phyloP scores from a whole-genome alignment of 2,113 vertebrate genomes.

The Phylloscopus trochilus region DNA sequence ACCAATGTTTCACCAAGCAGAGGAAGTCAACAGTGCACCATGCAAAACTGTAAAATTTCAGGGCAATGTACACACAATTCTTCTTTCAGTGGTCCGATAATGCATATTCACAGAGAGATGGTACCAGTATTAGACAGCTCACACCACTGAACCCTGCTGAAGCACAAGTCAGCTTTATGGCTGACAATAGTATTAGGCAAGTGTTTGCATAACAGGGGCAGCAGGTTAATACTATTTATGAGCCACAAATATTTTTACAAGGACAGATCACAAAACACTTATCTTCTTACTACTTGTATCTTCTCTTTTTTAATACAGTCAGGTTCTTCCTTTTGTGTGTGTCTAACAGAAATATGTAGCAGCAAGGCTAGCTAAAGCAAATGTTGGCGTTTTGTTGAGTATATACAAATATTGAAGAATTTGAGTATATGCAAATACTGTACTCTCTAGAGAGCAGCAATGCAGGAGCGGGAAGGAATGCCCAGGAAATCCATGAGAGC shows the following conservation, averaged over 20 bases:
- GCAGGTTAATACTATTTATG: background rate
- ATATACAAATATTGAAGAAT: background rate
- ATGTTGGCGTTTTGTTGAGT: background rate
- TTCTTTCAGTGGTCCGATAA: background rate
- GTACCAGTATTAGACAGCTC: background rate
- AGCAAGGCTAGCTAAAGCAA: background rate
- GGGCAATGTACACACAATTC: background rate
- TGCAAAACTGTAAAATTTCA: background rate
- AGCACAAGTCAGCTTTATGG: background rate
- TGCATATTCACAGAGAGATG: background rate
- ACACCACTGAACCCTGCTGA: background rate
- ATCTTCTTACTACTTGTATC: background rate
- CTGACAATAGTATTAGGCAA: background rate
- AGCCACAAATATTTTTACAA: background rate
- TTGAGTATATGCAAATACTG: background rate
- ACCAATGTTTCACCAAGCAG: background rate
- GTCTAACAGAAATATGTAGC: background rate
- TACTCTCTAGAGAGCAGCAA: background rate
- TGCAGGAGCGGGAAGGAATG: background rate
- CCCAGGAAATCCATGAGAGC: background rate
- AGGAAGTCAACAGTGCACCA: background rate
- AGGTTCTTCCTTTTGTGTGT: background rate
- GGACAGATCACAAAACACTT: background rate
- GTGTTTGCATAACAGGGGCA: background rate
- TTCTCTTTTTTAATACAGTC: background rate